Evolutionary conservation across 2,888 invertebrate species (phyloP), one percentile per base, ranked within the genome.

Genomic region (Dasypogon diadema): DNA sequence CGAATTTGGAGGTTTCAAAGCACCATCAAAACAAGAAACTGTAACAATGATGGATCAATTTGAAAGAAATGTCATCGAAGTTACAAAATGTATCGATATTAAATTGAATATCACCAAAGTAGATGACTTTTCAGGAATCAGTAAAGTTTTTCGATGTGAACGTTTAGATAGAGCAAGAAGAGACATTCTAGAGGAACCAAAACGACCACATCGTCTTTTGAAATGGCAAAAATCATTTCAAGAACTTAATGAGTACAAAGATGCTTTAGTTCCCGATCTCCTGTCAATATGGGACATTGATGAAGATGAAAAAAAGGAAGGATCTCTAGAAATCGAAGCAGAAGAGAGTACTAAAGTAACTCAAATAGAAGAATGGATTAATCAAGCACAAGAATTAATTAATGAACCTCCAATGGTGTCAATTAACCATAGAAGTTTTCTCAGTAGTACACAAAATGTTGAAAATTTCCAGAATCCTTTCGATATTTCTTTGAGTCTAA

Each of bases 201-300:
- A n/a, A 42, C n/a, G 24, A 8, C 46, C 6, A 16, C 76, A 73
- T 72, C 75, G 72, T 12, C 55, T 79, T n/a, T 81, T 80, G 8
- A 80, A 81, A 8, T 83, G 83, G 83, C 81, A 81, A 70, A 81
- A 81, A 74, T 77, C 82, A 1, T 37, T 81, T 16, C 34, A 76
- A 21, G 51, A 75, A 1, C 77, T 83, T 14, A 75, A 78, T 56
- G 74, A 78, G 0, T 83, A 79, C 73, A 82, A 82, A 78, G 83
- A 83, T 77, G 81, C 79, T 1, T 78, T 83, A 8, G 82, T 79
- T 2, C 0, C 77, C 2, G 80, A 81, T 75, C 55, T 83, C 54
- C 75, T 83, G 14, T 75, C 80, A 0, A 75, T 81, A 73, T 83
- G 83, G 83, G 82, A 82, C 70, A 78, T 83, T 68, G 80, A 81